Base-by-base conservation (phyloP, 2,888 invertebrate genomes). In the Eupithecia pulchellata region DNA sequence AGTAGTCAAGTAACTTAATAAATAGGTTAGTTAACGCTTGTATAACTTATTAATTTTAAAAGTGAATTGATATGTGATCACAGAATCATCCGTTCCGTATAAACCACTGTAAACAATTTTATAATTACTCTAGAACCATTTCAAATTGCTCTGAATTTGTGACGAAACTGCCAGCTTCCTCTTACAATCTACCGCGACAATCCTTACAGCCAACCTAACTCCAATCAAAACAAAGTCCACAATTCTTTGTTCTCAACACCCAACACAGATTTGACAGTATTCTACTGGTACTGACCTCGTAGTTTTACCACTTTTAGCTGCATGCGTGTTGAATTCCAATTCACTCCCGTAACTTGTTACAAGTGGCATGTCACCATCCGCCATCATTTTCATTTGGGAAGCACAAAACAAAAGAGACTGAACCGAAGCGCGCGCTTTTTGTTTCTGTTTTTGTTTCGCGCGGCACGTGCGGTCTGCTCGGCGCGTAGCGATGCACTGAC, bases 321-420 rank as follows among this genome's bases (percentile, higher is more conserved):
- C 92, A 79, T 91, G 92, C 75, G 85, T 84, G 81, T 89, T 89
- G 83, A 90, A 91, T 82, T 93, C 93, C 71, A 92, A 83, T 81
- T 93, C 93, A 84, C 91, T 90, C 79, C 89, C 86, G 84, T 87
- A 93, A 90, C 92, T 92, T 62, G 87, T 86, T 68, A 94, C 93
- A 77, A 94, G 81, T 73, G 93, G 93, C 82, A 92, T 86, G 79
- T 93, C 93, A 78, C 93, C 93, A 82, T 93, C 93, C 74, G 93
- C 91, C 91, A 93, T 91, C 74, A 82, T 87, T 81, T 74, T 84
- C 84, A 81, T 81, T 52, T 52, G 52, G 52, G 52, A 52, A 25
- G 20, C 77, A 79, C 75, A 74, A 75, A 77, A 73, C 75, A 70
- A 47, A 47, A 77, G 72, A 77, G 78, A 77, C 42, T 27, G 1